Evolutionary conservation across 1,140 invertebrate species (phyloP).

Genomic region (Halictus rubicundus): DNA sequence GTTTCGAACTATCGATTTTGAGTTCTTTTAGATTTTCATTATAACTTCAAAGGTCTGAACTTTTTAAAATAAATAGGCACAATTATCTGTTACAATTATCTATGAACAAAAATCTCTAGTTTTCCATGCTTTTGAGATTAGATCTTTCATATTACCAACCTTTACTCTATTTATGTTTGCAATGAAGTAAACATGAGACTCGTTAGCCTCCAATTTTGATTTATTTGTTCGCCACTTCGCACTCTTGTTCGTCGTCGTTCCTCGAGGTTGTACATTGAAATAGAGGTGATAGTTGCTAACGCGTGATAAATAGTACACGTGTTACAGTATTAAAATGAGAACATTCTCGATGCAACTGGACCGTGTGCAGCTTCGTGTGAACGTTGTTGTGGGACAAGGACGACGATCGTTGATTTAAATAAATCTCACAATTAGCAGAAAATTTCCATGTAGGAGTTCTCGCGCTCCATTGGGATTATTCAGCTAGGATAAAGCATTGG

Average conservation of each 20-base stretch:
- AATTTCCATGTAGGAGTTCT: slow-evolving; percentile 14
- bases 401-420: not conserved
- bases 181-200: too few relatives aligned
- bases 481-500: too few relatives aligned
- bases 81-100: too few relatives aligned
- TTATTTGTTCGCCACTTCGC: not conserved
- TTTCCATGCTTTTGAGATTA: too few relatives aligned
- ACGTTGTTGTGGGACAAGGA: slow-evolving; percentile 17
- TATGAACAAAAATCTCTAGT: too few relatives aligned
- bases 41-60: too few relatives aligned
- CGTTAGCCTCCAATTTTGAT: too few relatives aligned
- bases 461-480: not conserved
- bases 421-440: not conserved
- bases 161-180: too few relatives aligned
- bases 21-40: too few relatives aligned
- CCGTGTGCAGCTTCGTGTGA: not conserved
- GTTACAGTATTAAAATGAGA: slow-evolving; percentile 24
- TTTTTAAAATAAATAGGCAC: too few relatives aligned
- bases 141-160: too few relatives aligned
- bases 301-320: slow-evolving; percentile 15
- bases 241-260: not conserved
- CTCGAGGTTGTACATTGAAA: slow-evolving; percentile 6
- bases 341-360: slow-evolving; percentile 20
- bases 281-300: slow-evolving; percentile 12
- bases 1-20: too few relatives aligned